Evolutionary conservation across 2,113 vertebrate genomes (phyloP), one percentile per base, ranked within the genome.

Genomic region (Xiphorhynchus elegans): DNA sequence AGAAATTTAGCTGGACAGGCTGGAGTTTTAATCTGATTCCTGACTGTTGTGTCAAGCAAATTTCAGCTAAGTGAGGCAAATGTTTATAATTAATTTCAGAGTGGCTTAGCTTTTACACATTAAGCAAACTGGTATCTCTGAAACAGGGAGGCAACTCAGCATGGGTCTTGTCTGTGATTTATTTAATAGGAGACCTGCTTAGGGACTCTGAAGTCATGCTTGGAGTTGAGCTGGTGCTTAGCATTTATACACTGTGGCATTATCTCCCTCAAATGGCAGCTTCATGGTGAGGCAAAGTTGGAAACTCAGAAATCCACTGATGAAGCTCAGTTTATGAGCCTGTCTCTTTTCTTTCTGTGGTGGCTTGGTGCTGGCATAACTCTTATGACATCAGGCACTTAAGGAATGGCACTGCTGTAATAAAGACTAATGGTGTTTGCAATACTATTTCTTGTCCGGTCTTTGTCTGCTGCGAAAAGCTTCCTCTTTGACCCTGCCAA

Each of bases 51-150:
- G 47, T 68, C 83, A 87, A 94, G 81, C 47, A 78, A 67, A 93
- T 93, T 80, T 84, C 42, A 55, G 68, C 67, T 77, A 69, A 75
- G 76, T 58, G 47, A 90, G 31, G 76, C 2, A 2, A 89, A 89
- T 78, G 63, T 87, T 86, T 89, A 39, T 90, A 70, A 92, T 95
- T 84, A 77, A 90, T 77, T 77, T 92, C 8, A 11, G 69, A 91
- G 60, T 5, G 1, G 64, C 56, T 89, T 92, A 77, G 78, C 77
- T 96, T 95, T 84, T 84, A 56, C n/a, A 44, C 66, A 17, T 92
- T 64, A 70, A 78, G 56, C 44, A 83, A 87, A 50, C 28, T 50
- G 50, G 11, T 39, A 11, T 87, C 76, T 74, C 64, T 93, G 76
- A 88, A 86, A 73, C 17, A 24, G 63, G 50, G 63, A 69, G 33